phyloP scores from a whole-genome alignment of 2,113 vertebrate genomes.

The Gopherus flavomarginatus region DNA sequence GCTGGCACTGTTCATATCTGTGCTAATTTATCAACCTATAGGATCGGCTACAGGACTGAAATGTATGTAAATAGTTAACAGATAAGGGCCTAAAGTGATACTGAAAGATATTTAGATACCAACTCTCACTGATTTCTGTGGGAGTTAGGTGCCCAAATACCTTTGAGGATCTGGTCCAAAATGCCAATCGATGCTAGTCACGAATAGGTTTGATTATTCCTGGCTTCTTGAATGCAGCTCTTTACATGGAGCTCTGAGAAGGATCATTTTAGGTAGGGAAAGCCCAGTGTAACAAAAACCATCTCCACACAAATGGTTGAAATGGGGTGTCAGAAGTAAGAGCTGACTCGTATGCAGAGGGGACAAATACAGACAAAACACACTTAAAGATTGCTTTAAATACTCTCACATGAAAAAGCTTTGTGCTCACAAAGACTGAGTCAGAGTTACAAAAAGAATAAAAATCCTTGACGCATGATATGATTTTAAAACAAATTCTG shows the following conservation, averaged over 20 bases:
- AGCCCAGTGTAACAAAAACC: neutral
- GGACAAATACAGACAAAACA: neutral
- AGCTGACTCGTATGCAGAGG: fast-evolving
- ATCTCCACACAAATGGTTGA: neutral
- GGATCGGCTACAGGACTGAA: neutral
- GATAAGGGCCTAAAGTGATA: neutral
- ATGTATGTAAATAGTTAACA: neutral
- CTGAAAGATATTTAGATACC: neutral
- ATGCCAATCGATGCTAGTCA: neutral
- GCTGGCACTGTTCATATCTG: neutral
- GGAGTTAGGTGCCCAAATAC: neutral
- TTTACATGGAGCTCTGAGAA: too few species aligned
- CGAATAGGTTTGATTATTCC: neutral
- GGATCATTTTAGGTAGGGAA: neutral
- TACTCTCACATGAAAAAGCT: neutral
- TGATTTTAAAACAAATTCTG: neutral
- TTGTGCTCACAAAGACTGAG: neutral
- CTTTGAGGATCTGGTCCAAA: neutral
- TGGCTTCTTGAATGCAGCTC: neutral
- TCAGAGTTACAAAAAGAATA: neutral
- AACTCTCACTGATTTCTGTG: too few species aligned
- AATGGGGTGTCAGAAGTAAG: neutral
- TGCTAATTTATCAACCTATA: neutral
- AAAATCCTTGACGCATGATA: neutral
- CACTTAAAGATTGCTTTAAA: neutral